Evolutionary conservation across 2,888 invertebrate species (phyloP).

Genomic region (Dryobotodes eremita): DNA sequence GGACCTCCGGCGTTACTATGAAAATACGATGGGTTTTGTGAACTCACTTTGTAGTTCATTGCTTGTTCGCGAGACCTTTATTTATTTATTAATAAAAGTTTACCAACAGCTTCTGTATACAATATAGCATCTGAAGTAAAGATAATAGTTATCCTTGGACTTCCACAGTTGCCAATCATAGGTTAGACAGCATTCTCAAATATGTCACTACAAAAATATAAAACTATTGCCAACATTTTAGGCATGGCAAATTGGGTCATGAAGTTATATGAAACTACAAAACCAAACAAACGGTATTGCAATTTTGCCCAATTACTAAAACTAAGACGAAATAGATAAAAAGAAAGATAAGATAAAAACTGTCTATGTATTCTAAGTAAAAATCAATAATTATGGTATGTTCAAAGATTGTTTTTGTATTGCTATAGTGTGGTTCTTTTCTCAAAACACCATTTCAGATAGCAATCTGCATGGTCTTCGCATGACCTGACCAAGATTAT

Average conservation of each 20-base stretch:
- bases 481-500: too few relatives aligned
- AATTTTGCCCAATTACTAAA: background rate
- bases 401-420: too few relatives aligned
- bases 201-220: too few relatives aligned
- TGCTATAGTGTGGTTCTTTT: too few relatives aligned
- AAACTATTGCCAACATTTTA: background rate
- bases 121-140: too few relatives aligned
- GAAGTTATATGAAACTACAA: background rate
- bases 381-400: background rate
- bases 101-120: background rate
- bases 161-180: too few relatives aligned
- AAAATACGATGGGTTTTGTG: slow-evolving; percentile 49
- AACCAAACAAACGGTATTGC: background rate
- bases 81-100: background rate
- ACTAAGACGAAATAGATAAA: background rate
- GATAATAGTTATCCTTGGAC: background rate
- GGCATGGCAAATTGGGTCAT: too few relatives aligned
- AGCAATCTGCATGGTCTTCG: too few relatives aligned
- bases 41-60: slow-evolving; percentile 61
- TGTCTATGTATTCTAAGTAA: background rate
- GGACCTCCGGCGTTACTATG: slow-evolving; percentile 70
- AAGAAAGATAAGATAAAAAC: background rate
- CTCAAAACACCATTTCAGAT: too few relatives aligned
- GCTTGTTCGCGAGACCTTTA: slow-evolving; percentile 26
- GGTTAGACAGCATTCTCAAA: too few relatives aligned